These are phyloP conservation scores for Ormyrus thymus DNA, from an alignment of 2,888 invertebrate genomes.

Conservation along the genomic window DNA sequence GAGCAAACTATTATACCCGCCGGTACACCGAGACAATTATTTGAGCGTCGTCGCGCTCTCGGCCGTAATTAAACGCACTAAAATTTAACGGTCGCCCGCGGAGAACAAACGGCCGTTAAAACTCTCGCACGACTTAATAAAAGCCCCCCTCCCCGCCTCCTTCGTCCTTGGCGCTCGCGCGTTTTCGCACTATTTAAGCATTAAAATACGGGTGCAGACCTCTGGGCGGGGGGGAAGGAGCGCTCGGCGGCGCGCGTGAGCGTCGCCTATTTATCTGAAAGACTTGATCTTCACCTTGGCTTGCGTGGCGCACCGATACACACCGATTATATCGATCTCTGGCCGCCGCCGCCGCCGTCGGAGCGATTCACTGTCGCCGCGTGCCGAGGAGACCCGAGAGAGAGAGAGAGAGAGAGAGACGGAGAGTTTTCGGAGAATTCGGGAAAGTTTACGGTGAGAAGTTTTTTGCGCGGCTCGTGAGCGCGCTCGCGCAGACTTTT, in stretches of 20 bases:
- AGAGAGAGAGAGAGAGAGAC: conserved; percentile 26
- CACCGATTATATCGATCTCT: conserved; percentile 51
- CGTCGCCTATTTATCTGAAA: conserved; percentile 46
- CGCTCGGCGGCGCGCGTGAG: conserved; percentile 22
- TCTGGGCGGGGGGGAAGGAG: neutral
- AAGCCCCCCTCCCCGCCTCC: conserved; percentile 54
- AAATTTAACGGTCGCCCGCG: conserved; percentile 64
- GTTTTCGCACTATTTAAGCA: conserved; percentile 64
- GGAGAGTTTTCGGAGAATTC: conserved; percentile 50
- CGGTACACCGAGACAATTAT: neutral
- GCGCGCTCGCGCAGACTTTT: conserved; percentile 4
- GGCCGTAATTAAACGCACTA: conserved; percentile 68
- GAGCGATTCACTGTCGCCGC: conserved; percentile 1
- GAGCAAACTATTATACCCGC: neutral
- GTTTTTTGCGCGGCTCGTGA: conserved; percentile 41
- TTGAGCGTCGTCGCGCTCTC: neutral
- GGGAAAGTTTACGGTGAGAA: conserved; percentile 55
- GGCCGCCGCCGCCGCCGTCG: conserved; percentile 9
- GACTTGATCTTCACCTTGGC: conserved; percentile 45
- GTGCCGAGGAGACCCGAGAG: conserved; percentile 1
- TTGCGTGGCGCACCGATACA: conserved; percentile 40
- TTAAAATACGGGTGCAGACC: conserved; percentile 60
- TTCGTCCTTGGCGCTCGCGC: conserved; percentile 51
- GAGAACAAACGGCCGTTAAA: conserved; percentile 58
- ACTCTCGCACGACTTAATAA: conserved; percentile 62